These are phyloP conservation scores for Platanista minor DNA, from an alignment of 2,113 vertebrate species.

Conservation along the genomic window DNA sequence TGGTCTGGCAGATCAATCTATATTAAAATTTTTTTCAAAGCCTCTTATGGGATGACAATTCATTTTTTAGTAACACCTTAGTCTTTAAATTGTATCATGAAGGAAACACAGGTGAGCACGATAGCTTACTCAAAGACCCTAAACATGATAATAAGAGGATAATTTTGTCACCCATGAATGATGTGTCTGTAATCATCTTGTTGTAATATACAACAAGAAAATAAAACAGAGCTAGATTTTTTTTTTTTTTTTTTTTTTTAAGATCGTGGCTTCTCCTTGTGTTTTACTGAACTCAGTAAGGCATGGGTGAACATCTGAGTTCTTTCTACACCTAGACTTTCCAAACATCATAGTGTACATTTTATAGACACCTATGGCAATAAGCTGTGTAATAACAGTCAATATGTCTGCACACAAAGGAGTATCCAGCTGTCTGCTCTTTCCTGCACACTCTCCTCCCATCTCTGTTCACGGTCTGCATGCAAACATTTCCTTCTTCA, in stretches of 20 bases:
- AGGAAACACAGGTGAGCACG: background rate
- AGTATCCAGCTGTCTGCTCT: background rate
- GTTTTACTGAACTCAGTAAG: background rate
- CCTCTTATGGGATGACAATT: background rate
- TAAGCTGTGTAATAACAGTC: background rate
- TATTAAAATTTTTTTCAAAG: background rate
- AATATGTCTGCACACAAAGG: background rate
- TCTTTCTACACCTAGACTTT: conserved; percentile 12
- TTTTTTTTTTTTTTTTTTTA: background rate
- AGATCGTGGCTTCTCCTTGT: background rate
- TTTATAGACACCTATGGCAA: background rate
- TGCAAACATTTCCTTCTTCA: background rate
- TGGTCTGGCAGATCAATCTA: background rate
- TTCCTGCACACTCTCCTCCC: background rate
- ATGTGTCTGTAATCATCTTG: background rate
- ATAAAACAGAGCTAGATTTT: background rate
- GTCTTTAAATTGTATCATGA: background rate
- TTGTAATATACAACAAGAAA: background rate
- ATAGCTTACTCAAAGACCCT: background rate
- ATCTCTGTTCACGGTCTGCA: background rate
- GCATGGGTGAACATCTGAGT: background rate
- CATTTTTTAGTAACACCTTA: background rate
- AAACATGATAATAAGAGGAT: background rate
- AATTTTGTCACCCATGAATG: background rate
- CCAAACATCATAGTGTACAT: background rate